Evolutionary conservation across 2,888 invertebrate species (phyloP), one percentile per base, ranked within the genome.

Genomic region (Blera fallax): DNA sequence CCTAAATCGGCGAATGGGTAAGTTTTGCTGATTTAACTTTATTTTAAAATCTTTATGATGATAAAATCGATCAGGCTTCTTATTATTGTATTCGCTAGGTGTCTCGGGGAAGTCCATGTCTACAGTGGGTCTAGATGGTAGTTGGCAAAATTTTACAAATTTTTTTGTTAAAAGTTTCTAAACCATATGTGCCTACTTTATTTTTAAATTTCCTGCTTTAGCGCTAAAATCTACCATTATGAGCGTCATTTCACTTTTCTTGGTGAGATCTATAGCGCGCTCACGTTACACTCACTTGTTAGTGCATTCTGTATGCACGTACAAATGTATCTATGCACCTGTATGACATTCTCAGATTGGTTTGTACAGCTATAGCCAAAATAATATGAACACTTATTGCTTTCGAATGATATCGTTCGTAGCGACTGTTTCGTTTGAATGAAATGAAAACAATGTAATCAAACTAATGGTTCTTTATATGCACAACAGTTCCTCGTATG

Each of bases 151-250:
- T 56, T 69, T 45, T 14, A 56, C 24, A 27, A 69, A 29, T 29
- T 43, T 24, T 34, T 43, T 54, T 29, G 11, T 69, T 54, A 27
- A 14, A 56, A 1, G 2, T 14, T 29, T 29, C 69, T 56, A 40
- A 14, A 21, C 56, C 69, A 56, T 43, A 43, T 5, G 16, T 3
- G 8, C 69, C 60, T 2, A 43, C 40, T 24, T 29, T 10, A 27
- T 27, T 40, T 45, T 69, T 10, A 10, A 11, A 10, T 40, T 43
- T 40, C 56, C 54, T 0, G 29, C 24, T 40, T 52, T 69, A 18
- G 69, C 16, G 40, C 27, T 69, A 6, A 54, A 69, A 54, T 69
- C 54, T 16, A 40, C 54, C 11, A 27, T 27, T 43, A 43, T 62
- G 21, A 62, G 8, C 14, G 43, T 10, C 7, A 45, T 43, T 4